Conservation (phyloP, 2,888 invertebrate genomes). For the Eupeodes latifasciatus region DNA sequence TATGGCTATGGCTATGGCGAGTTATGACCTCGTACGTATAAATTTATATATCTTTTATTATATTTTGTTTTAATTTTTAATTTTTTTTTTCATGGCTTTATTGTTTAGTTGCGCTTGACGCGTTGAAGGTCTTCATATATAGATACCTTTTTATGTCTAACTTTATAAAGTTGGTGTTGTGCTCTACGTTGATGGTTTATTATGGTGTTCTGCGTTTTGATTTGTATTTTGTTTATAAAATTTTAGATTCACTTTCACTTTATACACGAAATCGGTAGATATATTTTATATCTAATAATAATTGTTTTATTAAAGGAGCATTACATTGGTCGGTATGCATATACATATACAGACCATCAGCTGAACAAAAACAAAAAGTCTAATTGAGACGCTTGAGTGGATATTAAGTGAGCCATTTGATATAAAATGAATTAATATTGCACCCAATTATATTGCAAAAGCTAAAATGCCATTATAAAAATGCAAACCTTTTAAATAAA, state of each 20-base stretch:
- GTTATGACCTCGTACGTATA: conserved; percentile 58
- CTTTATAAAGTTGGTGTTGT: background rate
- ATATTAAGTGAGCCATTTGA: conserved; percentile 72
- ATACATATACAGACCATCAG: no score
- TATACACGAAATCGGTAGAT: conserved; percentile 42
- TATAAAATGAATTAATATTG: conserved; percentile 52
- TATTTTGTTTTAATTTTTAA: conserved; percentile 19
- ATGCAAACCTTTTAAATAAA: conserved; percentile 5
- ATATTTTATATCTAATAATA: background rate
- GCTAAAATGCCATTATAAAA: background rate
- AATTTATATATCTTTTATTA: conserved; percentile 1
- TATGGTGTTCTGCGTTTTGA: background rate
- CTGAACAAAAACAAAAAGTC: conserved; percentile 14
- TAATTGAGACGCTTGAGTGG: conserved; percentile 74
- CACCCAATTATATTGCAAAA: conserved; percentile 59
- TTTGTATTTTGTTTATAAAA: background rate
- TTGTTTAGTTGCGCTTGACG: conserved; percentile 70
- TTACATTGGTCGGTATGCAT: no score
- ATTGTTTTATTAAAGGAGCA: conserved; percentile 14
- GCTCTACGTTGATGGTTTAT: background rate
- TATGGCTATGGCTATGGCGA: background rate
- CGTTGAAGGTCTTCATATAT: conserved; percentile 65
- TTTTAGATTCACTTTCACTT: conserved; percentile 69
- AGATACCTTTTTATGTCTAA: background rate
- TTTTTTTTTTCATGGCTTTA: conserved; percentile 56